Evolutionary conservation across 2,113 vertebrate genomes (phyloP), one percentile per base, ranked within the genome.

Genomic region (Cyanistes caeruleus): DNA sequence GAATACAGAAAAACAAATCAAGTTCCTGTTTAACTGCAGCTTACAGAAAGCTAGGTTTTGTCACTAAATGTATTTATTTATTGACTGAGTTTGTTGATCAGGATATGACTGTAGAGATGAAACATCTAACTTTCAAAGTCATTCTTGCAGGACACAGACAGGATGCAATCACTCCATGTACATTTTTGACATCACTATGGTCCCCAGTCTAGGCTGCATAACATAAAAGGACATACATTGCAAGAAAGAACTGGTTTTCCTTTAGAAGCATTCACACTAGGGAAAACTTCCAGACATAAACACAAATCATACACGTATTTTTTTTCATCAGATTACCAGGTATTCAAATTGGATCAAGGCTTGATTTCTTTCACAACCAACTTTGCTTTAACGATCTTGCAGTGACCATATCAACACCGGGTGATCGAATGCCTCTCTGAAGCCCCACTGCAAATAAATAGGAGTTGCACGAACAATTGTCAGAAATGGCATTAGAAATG

Each of bases 91-190:
- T 96, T 97, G 97, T 97, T 97, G 96, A 90, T 94, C 94, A 97
- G 97, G 97, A 97, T 97, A 90, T 97, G 96, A 90, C 96, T 94
- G 94, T 92, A 88, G 91, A 96, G 94, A 97, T 97, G 94, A 97
- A 97, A 97, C 97, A 97, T 95, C 59, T 90, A 90, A 72, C 77
- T 97, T 97, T 97, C 97, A 97, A 97, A 97, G 97, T 96, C 60
- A 39, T 94, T 91, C 85, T 94, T 95, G 73, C 81, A 96, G 89
- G 87, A 97, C 91, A 72, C 78, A 96, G 95, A 97, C 97, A 94
- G 94, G 94, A 97, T 97, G 90, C 84, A 56, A 82, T 94, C 87
- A 69, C 90, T 97, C 69, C 92, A 39, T 95, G 95, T 97, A 97
- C 95, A 83, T 97, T 96, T 96, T 93, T 95, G 79, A 97, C 97